Base-by-base conservation (phyloP, 2,888 invertebrate species). In the Tanypteryx hageni region DNA sequence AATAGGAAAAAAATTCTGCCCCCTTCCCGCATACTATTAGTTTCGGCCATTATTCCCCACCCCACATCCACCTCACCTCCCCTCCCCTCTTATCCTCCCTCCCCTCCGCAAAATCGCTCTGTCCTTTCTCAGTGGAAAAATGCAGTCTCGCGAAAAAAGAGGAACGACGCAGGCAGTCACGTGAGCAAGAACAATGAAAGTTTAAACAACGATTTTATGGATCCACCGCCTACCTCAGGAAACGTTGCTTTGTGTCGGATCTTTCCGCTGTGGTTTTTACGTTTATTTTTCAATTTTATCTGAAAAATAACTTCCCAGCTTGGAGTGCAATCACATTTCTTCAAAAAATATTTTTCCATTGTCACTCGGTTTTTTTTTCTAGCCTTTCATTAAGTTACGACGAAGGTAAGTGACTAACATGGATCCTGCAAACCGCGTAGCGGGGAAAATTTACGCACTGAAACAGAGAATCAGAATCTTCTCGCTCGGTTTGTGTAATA, bases 161-260 rank as follows among this genome's bases (percentile, higher is more conserved):
- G 18, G 68, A 64, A 27, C 18, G 56, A 57, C 10, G 56, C 16
- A n/a, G 14, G n/a, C 44, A 89, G 64, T 68, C 56, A 68, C 18
- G 64, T 10, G 86, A 86, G 86, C 61, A 61, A 61, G 89, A 44
- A 89, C 89, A 89, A 89, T 89, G 89, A 89, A 89, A 89, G 64
- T 89, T 89, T 64, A 64, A 89, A 89, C 89, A 64, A 44, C n/a
- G 89, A 64, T 89, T n/a, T 13, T 89, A 44, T 56, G 64, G 64
- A 58, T n/a, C n/a, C 8, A 89, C 44, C 56, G 18, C 44, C 64
- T 44, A 89, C 64, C 64, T 68, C 89, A 44, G 89, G 64, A 44
- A 89, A 68, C 31, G 11, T 44, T 31, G 44, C 56, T 64, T 64
- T 31, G 58, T 44, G 31, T 14, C 11, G 61, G 61, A 31, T 64